phyloP scores from a whole-genome alignment of 1,140 invertebrate genomes.

The Archivesica marissinica region DNA sequence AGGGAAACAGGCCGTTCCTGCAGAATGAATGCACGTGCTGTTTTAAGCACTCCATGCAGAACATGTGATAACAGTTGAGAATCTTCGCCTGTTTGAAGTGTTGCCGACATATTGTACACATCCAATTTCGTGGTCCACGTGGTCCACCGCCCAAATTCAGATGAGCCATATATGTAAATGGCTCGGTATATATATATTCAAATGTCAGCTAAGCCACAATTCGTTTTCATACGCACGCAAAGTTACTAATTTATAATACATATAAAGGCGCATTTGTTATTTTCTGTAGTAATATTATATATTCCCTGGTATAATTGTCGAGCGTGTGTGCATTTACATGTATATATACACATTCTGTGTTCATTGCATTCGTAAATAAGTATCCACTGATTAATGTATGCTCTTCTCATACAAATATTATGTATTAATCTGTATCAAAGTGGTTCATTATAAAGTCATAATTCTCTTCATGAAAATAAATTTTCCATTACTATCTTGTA shows the following conservation, averaged over 20 bases:
- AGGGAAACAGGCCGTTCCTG: constrained; percentile 57
- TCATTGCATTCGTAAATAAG: not conserved
- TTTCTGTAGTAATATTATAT: not conserved
- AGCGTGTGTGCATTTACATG: not conserved
- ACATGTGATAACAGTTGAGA: constrained; percentile 60
- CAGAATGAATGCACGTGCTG: constrained; percentile 30
- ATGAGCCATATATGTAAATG: constrained; percentile 34
- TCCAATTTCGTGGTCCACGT: constrained; percentile 40
- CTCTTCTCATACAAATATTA: no score
- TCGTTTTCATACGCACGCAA: not conserved
- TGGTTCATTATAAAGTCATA: no score
- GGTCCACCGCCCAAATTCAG: constrained; percentile 29
- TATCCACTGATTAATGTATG: no score
- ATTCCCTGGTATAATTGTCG: not conserved
- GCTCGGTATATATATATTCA: no score
- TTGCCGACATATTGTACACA: constrained; percentile 43
- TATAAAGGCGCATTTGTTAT: not conserved
- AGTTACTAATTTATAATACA: not conserved
- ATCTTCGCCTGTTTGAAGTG: constrained; percentile 37
- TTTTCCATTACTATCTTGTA: no score
- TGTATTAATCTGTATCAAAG: no score
- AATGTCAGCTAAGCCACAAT: no score
- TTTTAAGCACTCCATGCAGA: constrained; percentile 49
- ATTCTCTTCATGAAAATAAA: no score
- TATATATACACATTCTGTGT: no score